Percentiles rank a stretch among this genome's conserved stretches.
These are phyloP conservation scores for Shargacucullia verbasci DNA, from an alignment of 2,888 invertebrate species.

Conservation along the genomic window DNA sequence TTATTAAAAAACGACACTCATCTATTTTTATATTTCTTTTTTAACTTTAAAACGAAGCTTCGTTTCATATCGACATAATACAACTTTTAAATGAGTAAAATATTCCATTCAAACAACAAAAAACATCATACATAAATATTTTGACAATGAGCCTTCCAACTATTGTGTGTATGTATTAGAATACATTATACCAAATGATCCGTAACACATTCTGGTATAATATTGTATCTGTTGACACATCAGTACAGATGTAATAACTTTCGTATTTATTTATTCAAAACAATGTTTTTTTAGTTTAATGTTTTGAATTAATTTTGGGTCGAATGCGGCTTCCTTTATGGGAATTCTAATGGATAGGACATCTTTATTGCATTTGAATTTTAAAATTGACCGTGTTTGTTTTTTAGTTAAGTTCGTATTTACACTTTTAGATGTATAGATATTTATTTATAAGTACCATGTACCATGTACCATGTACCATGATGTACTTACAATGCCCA, in stretches of 20 bases:
- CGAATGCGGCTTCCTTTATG: slow-evolving; percentile 45
- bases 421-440: not conserved
- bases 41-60: slow-evolving; percentile 11
- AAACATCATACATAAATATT: slow-evolving; percentile 54
- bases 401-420: slow-evolving; percentile 6
- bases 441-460: too few relatives aligned
- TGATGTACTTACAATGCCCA: too few relatives aligned
- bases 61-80: slow-evolving; percentile 22
- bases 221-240: slow-evolving; percentile 61
- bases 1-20: not conserved
- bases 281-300: slow-evolving; percentile 46
- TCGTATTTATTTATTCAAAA: slow-evolving; percentile 54
- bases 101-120: slow-evolving; percentile 46
- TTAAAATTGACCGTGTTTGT: slow-evolving; percentile 34
- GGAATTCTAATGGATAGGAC: slow-evolving; percentile 33
- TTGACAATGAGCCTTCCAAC: slow-evolving; percentile 53
- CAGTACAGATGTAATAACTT: slow-evolving; percentile 48
- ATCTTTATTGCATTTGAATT: slow-evolving; percentile 45
- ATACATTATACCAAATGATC: slow-evolving; percentile 51
- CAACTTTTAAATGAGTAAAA: slow-evolving; percentile 33
- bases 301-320: slow-evolving; percentile 42
- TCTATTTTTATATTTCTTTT: not conserved
- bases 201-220: slow-evolving; percentile 54
- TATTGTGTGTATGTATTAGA: slow-evolving; percentile 48
- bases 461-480: too few relatives aligned